These are phyloP conservation scores for Apostichopus japonicus DNA, from an alignment of 35 echinoderm and acorn worm species.

Conservation along the genomic window DNA sequence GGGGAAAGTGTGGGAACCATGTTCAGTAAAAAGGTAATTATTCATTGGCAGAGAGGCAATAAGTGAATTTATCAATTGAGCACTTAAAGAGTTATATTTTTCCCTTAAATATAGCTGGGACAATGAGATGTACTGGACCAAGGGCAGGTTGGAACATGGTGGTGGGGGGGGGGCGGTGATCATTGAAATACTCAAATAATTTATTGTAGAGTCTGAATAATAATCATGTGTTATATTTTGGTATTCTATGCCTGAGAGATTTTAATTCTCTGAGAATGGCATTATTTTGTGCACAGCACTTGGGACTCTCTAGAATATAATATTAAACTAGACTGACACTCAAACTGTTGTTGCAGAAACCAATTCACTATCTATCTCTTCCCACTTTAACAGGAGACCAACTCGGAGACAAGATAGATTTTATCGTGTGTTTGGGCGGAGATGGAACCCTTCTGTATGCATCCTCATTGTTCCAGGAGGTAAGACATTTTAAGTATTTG, in stretches of 20 bases:
- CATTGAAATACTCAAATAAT: too few species aligned
- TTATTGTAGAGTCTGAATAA: background rate
- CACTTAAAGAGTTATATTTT: too few species aligned
- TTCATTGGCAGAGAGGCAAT: too few species aligned
- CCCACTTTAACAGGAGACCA: constrained; percentile 71
- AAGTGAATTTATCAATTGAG: too few species aligned
- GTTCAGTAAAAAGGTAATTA: too few species aligned
- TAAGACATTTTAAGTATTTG: constrained; percentile 4
- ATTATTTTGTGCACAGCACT: too few species aligned
- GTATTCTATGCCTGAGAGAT: too few species aligned
- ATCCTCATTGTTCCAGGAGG: constrained; percentile 96
- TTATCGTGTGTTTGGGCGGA: constrained; percentile 96
- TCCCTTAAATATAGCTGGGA: background rate
- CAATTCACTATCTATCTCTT: background rate
- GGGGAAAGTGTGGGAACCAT: too few species aligned
- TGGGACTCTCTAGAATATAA: too few species aligned
- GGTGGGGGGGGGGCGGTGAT: background rate
- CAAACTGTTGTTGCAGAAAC: background rate
- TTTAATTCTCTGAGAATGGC: too few species aligned
- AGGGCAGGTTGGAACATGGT: background rate
- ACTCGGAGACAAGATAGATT: constrained; percentile 91
- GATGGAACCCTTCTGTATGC: constrained; percentile 95
- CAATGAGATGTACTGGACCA: background rate
- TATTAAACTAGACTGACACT: too few species aligned
- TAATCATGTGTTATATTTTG: background rate